Percentiles rank a stretch among this genome's conserved stretches.
Evolutionary conservation across 2,888 invertebrate genomes (phyloP).

Genomic region (Trissolcus brochymenae): DNA sequence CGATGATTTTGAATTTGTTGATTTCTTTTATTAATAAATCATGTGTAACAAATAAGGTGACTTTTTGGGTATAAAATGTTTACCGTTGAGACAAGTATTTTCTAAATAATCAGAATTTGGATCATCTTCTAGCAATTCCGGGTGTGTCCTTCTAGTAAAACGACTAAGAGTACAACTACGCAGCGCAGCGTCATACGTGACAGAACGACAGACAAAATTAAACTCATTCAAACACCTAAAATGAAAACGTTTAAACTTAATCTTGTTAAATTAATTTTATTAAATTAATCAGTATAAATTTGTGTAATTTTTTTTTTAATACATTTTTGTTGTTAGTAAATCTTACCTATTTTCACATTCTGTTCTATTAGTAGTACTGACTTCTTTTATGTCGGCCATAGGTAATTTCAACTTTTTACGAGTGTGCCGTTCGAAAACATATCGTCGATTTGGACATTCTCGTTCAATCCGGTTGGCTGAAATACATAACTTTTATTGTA

Average conservation of each 20-base stretch:
- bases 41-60: not conserved
- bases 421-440: slow-evolving; percentile 92
- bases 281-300: not conserved
- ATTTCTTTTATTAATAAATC: not conserved
- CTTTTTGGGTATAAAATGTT: not conserved
- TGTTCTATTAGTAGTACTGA: slow-evolving; percentile 89
- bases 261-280: not conserved
- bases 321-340: not conserved
- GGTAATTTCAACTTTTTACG: slow-evolving; percentile 89
- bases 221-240: slow-evolving; percentile 88
- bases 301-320: not conserved
- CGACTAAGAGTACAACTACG: slow-evolving; percentile 88
- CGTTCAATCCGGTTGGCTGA: slow-evolving; percentile 89
- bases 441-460: slow-evolving; percentile 91
- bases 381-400: slow-evolving; percentile 88
- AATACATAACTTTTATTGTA: slow-evolving; percentile 45
- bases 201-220: slow-evolving; percentile 91
- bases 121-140: slow-evolving; percentile 89
- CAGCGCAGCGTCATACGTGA: slow-evolving; percentile 87
- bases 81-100: slow-evolving; percentile 93
- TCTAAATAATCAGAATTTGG: slow-evolving; percentile 93
- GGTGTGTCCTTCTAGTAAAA: slow-evolving; percentile 91
- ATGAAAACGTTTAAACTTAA: not conserved
- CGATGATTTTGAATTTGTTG: slow-evolving; percentile 1
- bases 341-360: slow-evolving; percentile 89